Evolutionary conservation across 2,113 vertebrate species (phyloP), one percentile per base, ranked within the genome.

Genomic region (Bufo gargarizans): DNA sequence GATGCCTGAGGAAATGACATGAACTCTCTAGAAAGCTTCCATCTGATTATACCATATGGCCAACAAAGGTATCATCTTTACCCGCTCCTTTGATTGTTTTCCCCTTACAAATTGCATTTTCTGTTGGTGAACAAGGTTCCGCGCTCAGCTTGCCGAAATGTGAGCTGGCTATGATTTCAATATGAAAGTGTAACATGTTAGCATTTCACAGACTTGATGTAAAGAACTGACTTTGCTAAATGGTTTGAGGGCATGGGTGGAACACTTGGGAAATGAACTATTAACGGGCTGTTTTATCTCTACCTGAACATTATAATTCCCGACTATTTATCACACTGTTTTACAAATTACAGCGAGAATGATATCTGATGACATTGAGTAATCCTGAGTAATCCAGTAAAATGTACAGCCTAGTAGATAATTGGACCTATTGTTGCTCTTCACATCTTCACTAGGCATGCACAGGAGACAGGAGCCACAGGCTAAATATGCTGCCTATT

Each of bases 311-410:
- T 84, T 88, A 84, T 84, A 84, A 84, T 89, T 89, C 72, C 87
- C 61, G 55, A 84, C 82, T 77, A 89, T 89, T 89, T 89, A 89
- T 89, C 87, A 89, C 81, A 77, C 82, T 89, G 87, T 84, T 89
- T 89, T 89, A 89, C 87, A 89, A 89, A 89, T 89, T 89, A 83
- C 87, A 67, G 82, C 5, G 20, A 84, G 87, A 84, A 67, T 89
- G 87, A 89, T 89, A 89, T 89, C 87, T 89, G 87, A 89, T 89
- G 87, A 89, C 87, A 89, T 84, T 89, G 82, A 89, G 87, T 89
- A 89, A 89, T 89, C 87, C 87, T 78, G 67, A 84, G 50, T 89
- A 89, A 89, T 89, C 87, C 87, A 89, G 81, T 84, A 69, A 77
- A 82, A 77, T 58, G 87, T 78, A 89, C 71, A 78, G 72, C 82